Evolutionary conservation across 2,888 invertebrate species (phyloP), one percentile per base, ranked within the genome.

Genomic region (Coelogynopora nodosa): DNA sequence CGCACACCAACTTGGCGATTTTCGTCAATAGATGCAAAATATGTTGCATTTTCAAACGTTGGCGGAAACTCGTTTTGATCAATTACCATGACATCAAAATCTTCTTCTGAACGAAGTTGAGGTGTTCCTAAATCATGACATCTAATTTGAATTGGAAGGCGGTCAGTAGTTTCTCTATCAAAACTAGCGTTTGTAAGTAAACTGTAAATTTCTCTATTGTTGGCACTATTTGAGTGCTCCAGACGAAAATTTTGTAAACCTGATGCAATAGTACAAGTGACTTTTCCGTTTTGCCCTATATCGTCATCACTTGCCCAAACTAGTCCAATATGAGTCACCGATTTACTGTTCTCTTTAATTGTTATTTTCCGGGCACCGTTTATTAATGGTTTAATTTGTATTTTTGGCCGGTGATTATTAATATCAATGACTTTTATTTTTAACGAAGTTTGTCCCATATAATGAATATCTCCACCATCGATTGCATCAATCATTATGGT

Each of bases 31-130:
- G 81, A 82, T n/a, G 80, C 86, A 30, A 28, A 30, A 29, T 30
- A 31, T 29, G 26, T n/a, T 0, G 86, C 5, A 82, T 28, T 29
- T 30, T 74, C 80, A 86, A 86, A 86, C 31, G 27, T 26, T 0
- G 86, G 86, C n/a, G 83, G 31, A 27, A 31, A 86, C 67, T 86
- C 86, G 67, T 86, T 86, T 31, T 86, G 31, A 49, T 86, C 86
- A 0, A 31, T 30, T 0, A 86, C 27, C 31, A 26, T 28, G 18
- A 86, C 67, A 86, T 85, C 84, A n/a, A 86, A 49, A n/a, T 85
- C 67, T 49, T 49, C 84, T 31, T 86, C 86, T 23, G 84, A 85
- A 27, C 49, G 30, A 49, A 86, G 67, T 30, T 74, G 80, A 23
- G 86, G 86, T 84, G 80, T 30, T 29, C 86, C 86, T 13, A 30